Evolutionary conservation across 1,140 invertebrate species (phyloP), one percentile per base, ranked within the genome.

Genomic region (Lordiphosa collinella): DNA sequence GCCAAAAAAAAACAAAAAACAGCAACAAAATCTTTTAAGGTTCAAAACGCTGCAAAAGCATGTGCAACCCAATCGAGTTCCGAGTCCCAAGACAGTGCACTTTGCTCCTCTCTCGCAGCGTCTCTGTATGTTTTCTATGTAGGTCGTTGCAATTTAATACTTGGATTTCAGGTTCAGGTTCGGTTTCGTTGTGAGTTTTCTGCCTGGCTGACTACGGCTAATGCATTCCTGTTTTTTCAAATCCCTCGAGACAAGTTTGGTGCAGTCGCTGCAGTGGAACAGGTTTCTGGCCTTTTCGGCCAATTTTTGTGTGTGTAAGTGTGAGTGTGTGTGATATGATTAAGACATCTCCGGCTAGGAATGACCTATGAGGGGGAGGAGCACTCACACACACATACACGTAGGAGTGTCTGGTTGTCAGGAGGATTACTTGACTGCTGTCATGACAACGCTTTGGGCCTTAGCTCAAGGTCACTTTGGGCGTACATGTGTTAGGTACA

Each of bases 111-210:
- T 4, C 37, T 54, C 16, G 3, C 16, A 22, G 7, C 7, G 8
- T 49, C 31, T 37, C 22, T 56, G 29, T 32, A 14, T 51, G 41
- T 49, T 53, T 72, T 78, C 67, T 78, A 84, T 84, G 67, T 80
- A 87, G 84, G 84, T 87, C 84, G 84, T 41, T 85, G 84, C 84
- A 87, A 72, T 82, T 71, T 86, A 87, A 79, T 84, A 72, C 79
- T 68, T 49, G 67, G 57, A 62, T 61, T 59, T 54, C 47, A 41
- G 56, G 44, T 69, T 25, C 57, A 37, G 18, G 35, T 40, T 11
- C 49, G 25, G 25, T 61, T n/a, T 38, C 53, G 10, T 41, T 31
- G 5, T 10, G 18, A 11, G 25, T 25, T n/a, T n/a, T 13, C n/a
- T 41, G n/a, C 54, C 32, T 25, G n/a, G 12, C 16, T 5, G 22